phyloP scores from a whole-genome alignment of 2,888 invertebrate genomes.

The Morpho achilles region DNA sequence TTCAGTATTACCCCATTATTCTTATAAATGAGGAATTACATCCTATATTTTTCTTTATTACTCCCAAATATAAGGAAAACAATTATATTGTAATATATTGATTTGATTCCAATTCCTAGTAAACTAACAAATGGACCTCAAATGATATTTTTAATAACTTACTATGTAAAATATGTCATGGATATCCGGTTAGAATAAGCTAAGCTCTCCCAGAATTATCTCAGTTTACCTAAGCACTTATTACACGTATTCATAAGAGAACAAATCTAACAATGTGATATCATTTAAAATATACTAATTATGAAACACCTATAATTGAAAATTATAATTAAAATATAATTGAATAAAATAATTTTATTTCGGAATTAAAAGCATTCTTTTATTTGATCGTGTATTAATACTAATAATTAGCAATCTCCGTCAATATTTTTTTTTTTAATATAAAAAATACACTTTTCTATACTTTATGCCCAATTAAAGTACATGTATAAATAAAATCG shows the following conservation, averaged over 20 bases:
- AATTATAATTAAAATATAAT: neutral
- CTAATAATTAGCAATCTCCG: too few species aligned
- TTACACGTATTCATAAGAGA: conserved; percentile 23
- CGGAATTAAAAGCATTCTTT: too few species aligned
- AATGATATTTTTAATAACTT: conserved; percentile 31
- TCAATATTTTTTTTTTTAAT: too few species aligned
- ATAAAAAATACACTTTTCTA: too few species aligned
- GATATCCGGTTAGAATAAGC: conserved; percentile 39
- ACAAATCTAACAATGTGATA: conserved; percentile 1
- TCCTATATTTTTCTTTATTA: neutral
- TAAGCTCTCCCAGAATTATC: conserved; percentile 30
- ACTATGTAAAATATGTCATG: conserved; percentile 26
- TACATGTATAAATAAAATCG: too few species aligned
- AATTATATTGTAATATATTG: neutral
- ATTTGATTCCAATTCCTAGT: conserved; percentile 24
- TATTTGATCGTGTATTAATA: too few species aligned
- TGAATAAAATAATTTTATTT: too few species aligned
- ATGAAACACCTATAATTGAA: neutral
- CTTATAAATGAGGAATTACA: too few species aligned
- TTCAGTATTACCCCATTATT: neutral
- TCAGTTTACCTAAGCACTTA: conserved; percentile 28
- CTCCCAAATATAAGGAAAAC: neutral
- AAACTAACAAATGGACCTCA: conserved; percentile 33
- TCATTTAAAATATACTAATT: too few species aligned
- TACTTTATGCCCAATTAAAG: too few species aligned